Evolutionary conservation across 2,113 vertebrate species (phyloP), one percentile per base, ranked within the genome.

Genomic region (Felis catus): DNA sequence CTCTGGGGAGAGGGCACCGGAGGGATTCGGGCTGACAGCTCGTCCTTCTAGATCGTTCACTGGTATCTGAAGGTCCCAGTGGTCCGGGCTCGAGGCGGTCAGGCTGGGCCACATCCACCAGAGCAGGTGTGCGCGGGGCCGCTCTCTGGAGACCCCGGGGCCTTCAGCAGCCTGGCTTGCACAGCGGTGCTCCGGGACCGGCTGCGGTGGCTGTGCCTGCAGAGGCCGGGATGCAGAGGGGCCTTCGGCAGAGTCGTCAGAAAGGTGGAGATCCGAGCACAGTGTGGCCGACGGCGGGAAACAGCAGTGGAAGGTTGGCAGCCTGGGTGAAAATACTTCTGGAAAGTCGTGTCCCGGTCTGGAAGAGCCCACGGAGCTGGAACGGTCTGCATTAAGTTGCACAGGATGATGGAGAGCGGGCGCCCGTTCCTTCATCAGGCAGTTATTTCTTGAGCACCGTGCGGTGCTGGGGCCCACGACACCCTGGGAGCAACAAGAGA

Each of bases 1-100:
- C 76, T 29, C 83, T 2, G 11, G 51, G 45, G n/a, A 23, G 18
- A 36, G 31, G n/a, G 18, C 39, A 27, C 15, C 9, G 66, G 89
- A 53, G 15, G 0, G 71, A 3, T 39, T 5, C 0, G 8, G 25
- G 66, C 41, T 7, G 83, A 66, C 19, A 4, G 70, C 13, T 61
- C 1, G 0, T 73, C 81, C 53, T 74, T 19, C 58, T 83, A 87
- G 85, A 95, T 95, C 19, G 51, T 51, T 39, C n/a, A 5, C 91
- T 65, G 4, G 58, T 93, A 45, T 19, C 58, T 2, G 1, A 0
- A 16, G 97, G 61, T 48, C 78, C 18, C 0, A 74, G 41, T 29
- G 36, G 51, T 93, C 93, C 88, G 95, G 95, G 87, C 79, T 97
- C 91, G 36, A 83, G 83, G 41, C 79, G 71, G 39, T 19, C 15